Conservation (phyloP, 2,113 vertebrate species). For the Xenopus tropicalis region DNA sequence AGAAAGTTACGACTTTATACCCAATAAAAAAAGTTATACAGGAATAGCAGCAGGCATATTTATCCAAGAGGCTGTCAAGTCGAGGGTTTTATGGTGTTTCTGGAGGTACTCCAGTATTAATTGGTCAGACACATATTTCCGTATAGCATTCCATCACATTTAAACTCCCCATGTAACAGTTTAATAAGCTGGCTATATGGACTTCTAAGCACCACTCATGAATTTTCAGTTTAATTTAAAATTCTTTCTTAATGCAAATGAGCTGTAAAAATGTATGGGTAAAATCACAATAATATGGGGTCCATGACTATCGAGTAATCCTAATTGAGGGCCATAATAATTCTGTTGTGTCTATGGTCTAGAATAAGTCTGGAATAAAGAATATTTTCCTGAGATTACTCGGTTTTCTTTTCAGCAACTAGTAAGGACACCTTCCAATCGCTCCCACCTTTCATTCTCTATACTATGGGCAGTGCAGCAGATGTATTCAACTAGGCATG, state of each 20-base stretch:
- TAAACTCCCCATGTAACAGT: background rate
- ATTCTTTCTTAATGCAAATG: background rate
- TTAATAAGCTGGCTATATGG: background rate
- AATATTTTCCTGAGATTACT: too few relatives aligned
- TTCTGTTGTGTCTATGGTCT: slow-evolving; percentile 45
- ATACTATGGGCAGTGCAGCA: background rate
- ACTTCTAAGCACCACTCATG: background rate
- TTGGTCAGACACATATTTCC: background rate
- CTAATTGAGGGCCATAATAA: slow-evolving; percentile 47
- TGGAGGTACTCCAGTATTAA: slow-evolving; percentile 8
- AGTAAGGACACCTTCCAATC: too few relatives aligned
- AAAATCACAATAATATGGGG: background rate
- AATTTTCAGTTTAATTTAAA: too few relatives aligned
- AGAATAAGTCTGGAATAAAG: slow-evolving; percentile 43
- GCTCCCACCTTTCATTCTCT: background rate
- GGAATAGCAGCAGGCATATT: background rate
- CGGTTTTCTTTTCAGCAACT: too few relatives aligned
- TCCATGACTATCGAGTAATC: slow-evolving; percentile 47
- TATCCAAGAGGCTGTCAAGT: slow-evolving; percentile 8
- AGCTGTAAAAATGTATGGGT: too few relatives aligned
- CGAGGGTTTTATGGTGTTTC: background rate
- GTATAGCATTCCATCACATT: background rate
- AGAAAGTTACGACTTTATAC: background rate
- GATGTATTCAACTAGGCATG: slow-evolving; percentile 17
- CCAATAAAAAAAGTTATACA: background rate